Evolutionary conservation across 1,140 invertebrate species (phyloP), one percentile per base, ranked within the genome.

Genomic region (Ephestia elutella): DNA sequence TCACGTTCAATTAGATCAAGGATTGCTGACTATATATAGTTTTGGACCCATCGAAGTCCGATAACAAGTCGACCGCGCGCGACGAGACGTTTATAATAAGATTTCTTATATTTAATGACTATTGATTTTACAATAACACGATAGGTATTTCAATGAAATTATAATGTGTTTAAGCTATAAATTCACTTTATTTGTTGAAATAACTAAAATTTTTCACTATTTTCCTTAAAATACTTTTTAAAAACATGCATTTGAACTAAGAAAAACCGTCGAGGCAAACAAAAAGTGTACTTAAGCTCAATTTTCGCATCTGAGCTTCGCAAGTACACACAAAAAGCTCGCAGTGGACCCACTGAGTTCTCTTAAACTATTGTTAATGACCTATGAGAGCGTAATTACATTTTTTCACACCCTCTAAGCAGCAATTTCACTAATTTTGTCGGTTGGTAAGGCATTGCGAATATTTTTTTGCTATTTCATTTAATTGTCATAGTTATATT

Each of bases 351-450:
- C 65, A 63, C 65, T 53, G 71, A 67, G 66, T 67, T 57, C 73
- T 72, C 73, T 74, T 70, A 73, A 80, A 82, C 80, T 81, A 81
- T 82, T 76, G 78, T 83, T 82, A 82, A 83, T 78, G 81, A 82
- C 80, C 69, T 66, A 64, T 70, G 73, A 84, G 80, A 70, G 74
- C 64, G 69, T 84, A 84, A 86, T 86, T 82, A 75, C 78, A 75
- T 79, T 82, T 82, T 83, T 86, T 86, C 74, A 74, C 76, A 75
- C 75, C 72, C 73, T 72, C 78, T 74, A 78, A 49, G 78, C 62
- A 73, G 70, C 71, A 68, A 74, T 82, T 82, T 68, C 78, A 80
- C 76, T 80, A 82, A 82, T 84, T 84, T 73, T 56, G 71, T 69
- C 67, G 65, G 73, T 75, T 73, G 70, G 69, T 32, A 32, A 32